Base-by-base conservation (phyloP, 2,797 vertebrate species). In the Salarias fasciatus region DNA sequence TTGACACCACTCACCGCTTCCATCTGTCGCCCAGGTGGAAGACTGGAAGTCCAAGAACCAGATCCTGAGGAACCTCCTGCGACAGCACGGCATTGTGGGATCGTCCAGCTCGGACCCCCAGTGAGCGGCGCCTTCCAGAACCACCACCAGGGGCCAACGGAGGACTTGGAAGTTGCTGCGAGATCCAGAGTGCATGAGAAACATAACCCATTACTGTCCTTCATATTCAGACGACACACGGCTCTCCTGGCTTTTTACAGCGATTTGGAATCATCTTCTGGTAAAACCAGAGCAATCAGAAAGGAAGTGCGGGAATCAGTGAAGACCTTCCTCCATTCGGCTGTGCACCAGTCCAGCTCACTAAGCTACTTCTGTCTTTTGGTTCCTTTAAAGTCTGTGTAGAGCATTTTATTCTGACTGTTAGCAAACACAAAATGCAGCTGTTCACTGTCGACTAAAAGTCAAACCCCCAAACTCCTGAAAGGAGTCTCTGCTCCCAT, bases 31-130 rank as follows among this genome's bases (percentile, higher is more conserved):
- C 70, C 85, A 94, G 93, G 88, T 94, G 38, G 93, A 93, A 70
- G 92, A 93, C 74, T 94, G 92, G 92, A 93, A 93, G 66, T 92
- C 92, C 53, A 94, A 94, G 80, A 94, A 94, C 57, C 92, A 93
- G 89, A 92, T 90, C 72, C 79, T 93, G 76, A 89, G 92, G 83
- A 91, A 87, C 69, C 90, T 93, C 44, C 77, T 93, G 41, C 79
- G 88, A 65, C 92, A 94, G 74, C 91, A 93, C 8, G 92, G 92
- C 59, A 88, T 93, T 15, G 88, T 89, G 62, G 90, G 91, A 41
- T 91, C 91, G 3, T 90, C 90, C 29, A 91, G 84, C 76, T 62
- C 89, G 28, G 92, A 94, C 12, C 77, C 92, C 9, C 92, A 93
- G 64, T 94, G 84, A 94, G 72, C 1, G 10, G 36, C 6, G 45